phyloP scores from a whole-genome alignment of 1,140 invertebrate species.

The Pristionchus pacificus region DNA sequence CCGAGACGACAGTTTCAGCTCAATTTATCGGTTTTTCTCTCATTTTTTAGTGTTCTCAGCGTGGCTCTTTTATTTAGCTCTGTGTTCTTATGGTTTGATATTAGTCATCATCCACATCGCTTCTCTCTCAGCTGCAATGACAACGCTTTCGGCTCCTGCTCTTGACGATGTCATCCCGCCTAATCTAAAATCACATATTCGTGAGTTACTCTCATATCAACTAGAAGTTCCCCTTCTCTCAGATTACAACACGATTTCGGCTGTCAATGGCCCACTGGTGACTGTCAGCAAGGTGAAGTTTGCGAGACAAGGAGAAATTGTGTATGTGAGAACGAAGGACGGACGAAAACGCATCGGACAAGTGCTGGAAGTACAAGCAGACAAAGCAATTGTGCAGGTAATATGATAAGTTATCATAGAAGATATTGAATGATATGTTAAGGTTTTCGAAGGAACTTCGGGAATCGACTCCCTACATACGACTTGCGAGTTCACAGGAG shows the following conservation, averaged over 20 bases:
- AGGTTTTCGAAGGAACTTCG: constrained; percentile 93
- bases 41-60: too few species aligned
- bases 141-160: background rate
- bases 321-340: background rate
- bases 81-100: too few species aligned
- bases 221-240: too few species aligned
- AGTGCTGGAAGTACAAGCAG: background rate
- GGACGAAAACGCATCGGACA: background rate
- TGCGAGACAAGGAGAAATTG: background rate
- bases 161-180: background rate
- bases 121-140: background rate
- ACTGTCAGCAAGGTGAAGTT: background rate
- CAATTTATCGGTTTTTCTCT: too few species aligned
- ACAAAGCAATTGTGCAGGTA: background rate
- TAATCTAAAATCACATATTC: background rate
- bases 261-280: background rate
- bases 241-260: background rate
- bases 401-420: background rate
- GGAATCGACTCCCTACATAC: constrained; percentile 95
- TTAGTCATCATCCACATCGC: too few species aligned
- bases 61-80: too few species aligned
- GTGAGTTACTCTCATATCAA: background rate
- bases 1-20: too few species aligned
- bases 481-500: constrained; percentile 90
- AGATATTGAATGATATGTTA: constrained; percentile 8